Conservation (phyloP, 2,113 vertebrate species). For the Halichoerus grypus region DNA sequence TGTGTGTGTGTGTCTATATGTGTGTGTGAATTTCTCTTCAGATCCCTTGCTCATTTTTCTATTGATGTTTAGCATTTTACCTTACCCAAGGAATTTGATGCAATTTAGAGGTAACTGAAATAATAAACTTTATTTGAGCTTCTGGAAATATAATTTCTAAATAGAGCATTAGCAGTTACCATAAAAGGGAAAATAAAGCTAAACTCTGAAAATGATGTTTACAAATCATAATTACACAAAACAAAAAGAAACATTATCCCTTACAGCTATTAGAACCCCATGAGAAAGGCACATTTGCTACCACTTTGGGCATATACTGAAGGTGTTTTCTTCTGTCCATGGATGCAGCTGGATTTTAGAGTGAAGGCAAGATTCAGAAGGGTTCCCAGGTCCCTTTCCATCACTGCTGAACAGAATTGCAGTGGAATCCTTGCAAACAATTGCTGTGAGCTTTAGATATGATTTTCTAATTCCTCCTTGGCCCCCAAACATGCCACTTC, state of each 20-base stretch:
- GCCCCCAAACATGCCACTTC: slow-evolving; percentile 74
- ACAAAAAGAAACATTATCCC: not conserved
- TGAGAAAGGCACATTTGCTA: not conserved
- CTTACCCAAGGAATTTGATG: not conserved
- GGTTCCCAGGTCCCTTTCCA: not conserved
- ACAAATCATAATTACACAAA: slow-evolving; percentile 23
- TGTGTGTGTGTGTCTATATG: not conserved
- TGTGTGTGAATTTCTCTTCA: not conserved
- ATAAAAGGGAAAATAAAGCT: slow-evolving; percentile 48
- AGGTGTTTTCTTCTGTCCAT: not conserved
- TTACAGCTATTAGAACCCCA: not conserved
- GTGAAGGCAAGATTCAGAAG: not conserved
- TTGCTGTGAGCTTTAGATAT: slow-evolving; percentile 79
- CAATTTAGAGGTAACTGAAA: slow-evolving; percentile 57
- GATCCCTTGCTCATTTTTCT: not conserved
- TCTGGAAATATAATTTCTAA: slow-evolving; percentile 56
- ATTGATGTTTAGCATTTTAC: not conserved
- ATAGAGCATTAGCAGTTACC: not conserved
- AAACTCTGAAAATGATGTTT: not conserved
- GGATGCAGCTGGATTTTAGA: not conserved
- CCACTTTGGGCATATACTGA: not conserved
- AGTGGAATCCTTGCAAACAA: slow-evolving; percentile 65
- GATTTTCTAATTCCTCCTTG: slow-evolving; percentile 78
- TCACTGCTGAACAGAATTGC: not conserved
- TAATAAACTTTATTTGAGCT: slow-evolving; percentile 53